phyloP scores from a whole-genome alignment of 2,888 invertebrate species.

The Hipparchia sbordonii region DNA sequence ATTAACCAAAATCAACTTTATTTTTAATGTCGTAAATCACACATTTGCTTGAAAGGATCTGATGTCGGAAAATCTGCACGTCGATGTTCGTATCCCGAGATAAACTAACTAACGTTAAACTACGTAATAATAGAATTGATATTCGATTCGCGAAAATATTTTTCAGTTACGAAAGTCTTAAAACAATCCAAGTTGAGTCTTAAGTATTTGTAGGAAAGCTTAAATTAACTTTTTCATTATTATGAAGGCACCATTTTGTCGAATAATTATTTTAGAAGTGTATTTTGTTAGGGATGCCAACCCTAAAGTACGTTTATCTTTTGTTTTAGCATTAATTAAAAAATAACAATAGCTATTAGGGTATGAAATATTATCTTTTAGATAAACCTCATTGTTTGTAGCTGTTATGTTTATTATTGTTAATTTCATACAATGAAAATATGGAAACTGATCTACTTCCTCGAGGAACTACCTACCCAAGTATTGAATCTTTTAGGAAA shows the following conservation, averaged over 20 bases:
- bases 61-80: constrained; percentile 21
- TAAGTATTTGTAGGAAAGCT: background rate
- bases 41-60: constrained; percentile 24
- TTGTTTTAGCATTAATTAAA: constrained; percentile 1
- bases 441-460: too few species aligned
- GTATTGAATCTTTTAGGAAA: too few species aligned
- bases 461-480: too few species aligned
- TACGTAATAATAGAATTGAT: constrained; percentile 10
- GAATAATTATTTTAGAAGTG: constrained; percentile 36
- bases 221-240: constrained; percentile 24
- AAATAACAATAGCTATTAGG: background rate
- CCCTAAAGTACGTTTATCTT: background rate
- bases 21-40: constrained; percentile 10
- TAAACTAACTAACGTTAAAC: constrained; percentile 20
- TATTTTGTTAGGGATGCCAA: constrained; percentile 26
- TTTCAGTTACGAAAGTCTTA: constrained; percentile 27
- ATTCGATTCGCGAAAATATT: constrained; percentile 20
- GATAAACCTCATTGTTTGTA: background rate
- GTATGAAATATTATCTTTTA: background rate
- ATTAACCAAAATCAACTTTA: constrained; percentile 27
- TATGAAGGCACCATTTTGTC: constrained; percentile 33
- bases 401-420: background rate
- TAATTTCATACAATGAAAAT: too few species aligned
- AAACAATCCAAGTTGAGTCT: constrained; percentile 27
- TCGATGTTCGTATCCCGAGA: constrained; percentile 2